Conservation (phyloP, 2,113 vertebrate species). For the Asarcornis scutulata region DNA sequence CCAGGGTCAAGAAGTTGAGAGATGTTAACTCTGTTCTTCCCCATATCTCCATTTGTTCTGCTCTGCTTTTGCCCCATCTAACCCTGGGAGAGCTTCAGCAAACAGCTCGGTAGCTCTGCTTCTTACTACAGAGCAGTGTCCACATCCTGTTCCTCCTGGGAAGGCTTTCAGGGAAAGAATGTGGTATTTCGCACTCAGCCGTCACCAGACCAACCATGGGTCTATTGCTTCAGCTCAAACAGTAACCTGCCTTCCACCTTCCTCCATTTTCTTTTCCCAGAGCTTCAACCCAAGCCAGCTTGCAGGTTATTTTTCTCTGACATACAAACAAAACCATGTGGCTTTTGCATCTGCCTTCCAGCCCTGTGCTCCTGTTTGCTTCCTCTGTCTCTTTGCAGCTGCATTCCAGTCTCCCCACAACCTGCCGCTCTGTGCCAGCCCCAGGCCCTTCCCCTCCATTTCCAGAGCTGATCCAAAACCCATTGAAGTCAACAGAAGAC, state of each 20-base stretch:
- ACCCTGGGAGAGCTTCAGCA: background rate
- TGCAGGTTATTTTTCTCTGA: background rate
- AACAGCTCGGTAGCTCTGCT: background rate
- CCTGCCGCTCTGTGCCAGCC: background rate
- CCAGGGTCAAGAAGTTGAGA: background rate
- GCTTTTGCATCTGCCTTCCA: background rate
- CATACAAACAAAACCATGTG: background rate
- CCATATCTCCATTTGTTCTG: accelerated
- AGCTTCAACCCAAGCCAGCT: background rate
- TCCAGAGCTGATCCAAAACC: background rate
- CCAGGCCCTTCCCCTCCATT: background rate
- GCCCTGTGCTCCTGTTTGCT: background rate
- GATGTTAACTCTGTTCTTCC: background rate
- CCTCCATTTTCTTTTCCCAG: background rate
- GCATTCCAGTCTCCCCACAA: background rate
- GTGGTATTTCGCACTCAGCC: background rate
- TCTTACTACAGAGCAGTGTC: background rate
- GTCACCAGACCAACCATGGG: background rate
- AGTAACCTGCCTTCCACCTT: background rate
- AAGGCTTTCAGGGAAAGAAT: background rate
- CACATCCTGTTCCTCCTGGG: background rate
- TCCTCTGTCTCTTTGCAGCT: background rate
- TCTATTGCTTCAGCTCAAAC: background rate
- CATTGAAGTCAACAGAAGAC: background rate
- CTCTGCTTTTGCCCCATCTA: background rate